These are phyloP conservation scores for Lichenostomus cassidix DNA, from an alignment of 2,113 vertebrate species.

Conservation along the genomic window DNA sequence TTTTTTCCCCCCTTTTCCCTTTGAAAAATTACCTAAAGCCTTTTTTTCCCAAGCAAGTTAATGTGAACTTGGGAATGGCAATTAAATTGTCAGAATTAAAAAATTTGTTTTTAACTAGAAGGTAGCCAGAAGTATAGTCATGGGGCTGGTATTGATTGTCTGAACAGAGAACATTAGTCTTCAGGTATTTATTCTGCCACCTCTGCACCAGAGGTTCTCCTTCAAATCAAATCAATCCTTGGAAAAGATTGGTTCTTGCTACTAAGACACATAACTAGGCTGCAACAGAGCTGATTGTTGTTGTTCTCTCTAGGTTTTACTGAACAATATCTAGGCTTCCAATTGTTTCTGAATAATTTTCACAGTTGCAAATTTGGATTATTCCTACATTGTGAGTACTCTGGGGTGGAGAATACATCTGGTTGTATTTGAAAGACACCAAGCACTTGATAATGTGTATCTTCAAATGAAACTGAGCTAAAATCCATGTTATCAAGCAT, in stretches of 20 bases:
- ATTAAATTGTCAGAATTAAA: constrained; percentile 99
- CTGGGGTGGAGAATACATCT: neutral
- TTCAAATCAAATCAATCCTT: constrained; percentile 92
- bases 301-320: constrained; percentile 27
- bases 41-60: constrained; percentile 81
- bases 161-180: constrained; percentile 94
- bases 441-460: neutral
- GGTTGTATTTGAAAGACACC: neutral
- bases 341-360: neutral
- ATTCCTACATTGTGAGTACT: neutral
- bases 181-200: constrained; percentile 98
- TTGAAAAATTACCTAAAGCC: constrained; percentile 82
- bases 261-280: constrained; percentile 82
- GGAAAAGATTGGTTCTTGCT: constrained; percentile 83
- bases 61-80: constrained; percentile 87
- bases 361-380: neutral
- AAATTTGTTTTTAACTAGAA: constrained; percentile 99
- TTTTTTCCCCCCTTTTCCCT: neutral
- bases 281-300: constrained; percentile 47
- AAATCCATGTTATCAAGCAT: neutral
- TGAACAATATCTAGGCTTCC: neutral
- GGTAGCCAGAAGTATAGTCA: constrained; percentile 92
- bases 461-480: neutral
- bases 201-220: constrained; percentile 84
- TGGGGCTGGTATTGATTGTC: constrained; percentile 93